Base-by-base conservation (phyloP, 2,797 vertebrate species). In the Eurystomus glaucurus region DNA sequence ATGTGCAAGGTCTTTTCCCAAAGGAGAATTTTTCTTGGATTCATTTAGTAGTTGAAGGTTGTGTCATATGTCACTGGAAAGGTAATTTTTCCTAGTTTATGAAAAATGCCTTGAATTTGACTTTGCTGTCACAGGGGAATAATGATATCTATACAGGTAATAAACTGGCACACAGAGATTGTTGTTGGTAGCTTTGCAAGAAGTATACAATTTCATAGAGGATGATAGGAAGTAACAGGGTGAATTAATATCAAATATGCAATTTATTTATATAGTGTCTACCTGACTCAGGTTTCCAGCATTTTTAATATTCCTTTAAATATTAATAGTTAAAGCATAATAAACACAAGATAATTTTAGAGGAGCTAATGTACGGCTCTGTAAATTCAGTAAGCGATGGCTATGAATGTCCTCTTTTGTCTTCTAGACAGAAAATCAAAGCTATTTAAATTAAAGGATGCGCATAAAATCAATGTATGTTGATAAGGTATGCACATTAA, bases 351-450 rank as follows among this genome's bases (percentile, higher is more conserved):
- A 96, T 95, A 18, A 92, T 95, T 97, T 96, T 94, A 95, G 77
- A 97, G 83, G 89, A 19, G 28, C 95, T 93, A 97, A 98, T 62
- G 90, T 96, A 96, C 93, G 96, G 94, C 92, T 97, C 96, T 96
- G 97, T 97, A 97, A 98, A 98, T 92, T 97, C 93, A 72, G 71
- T 94, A 97, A 97, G 66, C 12, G 10, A 98, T 95, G 90, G 90
- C 93, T 97, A 97, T 97, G 98, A 97, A 96, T 96, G 97, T 97
- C 97, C 90, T 96, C 95, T 97, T 98, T 97, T 97, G 95, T 98
- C 97, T 98, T 97, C 85, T 87, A 92, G 97, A 96, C 97, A 98
- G 97, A 97, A 98, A 98, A 98, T 98, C 98, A 98, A 98, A 98
- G 71, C 93, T 96, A 94, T 98, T 98, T 98, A 98, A 98, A 96